phyloP scores from a whole-genome alignment of 1,140 invertebrate genomes.

The Pseudoatta argentina region DNA sequence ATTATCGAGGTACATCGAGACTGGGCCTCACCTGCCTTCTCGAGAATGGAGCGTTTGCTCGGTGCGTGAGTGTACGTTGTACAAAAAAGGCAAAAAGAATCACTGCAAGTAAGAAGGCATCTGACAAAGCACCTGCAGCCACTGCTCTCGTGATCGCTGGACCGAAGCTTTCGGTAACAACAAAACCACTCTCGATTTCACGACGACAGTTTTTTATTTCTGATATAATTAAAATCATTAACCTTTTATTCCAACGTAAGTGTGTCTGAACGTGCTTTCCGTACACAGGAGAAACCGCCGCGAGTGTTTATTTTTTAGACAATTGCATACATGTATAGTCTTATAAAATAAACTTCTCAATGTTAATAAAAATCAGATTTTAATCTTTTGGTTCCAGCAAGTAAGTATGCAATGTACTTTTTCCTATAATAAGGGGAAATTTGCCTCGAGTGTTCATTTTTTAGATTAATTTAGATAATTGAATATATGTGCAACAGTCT shows the following conservation, averaged over 20 bases:
- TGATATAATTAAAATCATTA: conserved; percentile 13
- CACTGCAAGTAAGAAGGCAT: conserved; percentile 48
- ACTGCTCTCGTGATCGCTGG: conserved; percentile 37
- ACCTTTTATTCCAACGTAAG: background rate
- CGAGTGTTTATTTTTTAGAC: too few relatives aligned
- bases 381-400: too few relatives aligned
- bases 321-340: too few relatives aligned
- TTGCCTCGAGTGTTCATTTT: too few relatives aligned
- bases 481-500: too few relatives aligned
- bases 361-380: too few relatives aligned
- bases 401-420: too few relatives aligned
- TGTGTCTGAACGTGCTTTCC: too few relatives aligned
- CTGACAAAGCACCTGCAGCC: conserved; percentile 65
- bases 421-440: too few relatives aligned
- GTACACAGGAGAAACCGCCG: too few relatives aligned
- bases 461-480: too few relatives aligned
- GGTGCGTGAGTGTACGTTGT: conserved; percentile 38
- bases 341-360: too few relatives aligned
- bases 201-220: background rate
- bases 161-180: conserved; percentile 38
- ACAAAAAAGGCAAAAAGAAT: conserved; percentile 53
- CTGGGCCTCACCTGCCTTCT: conserved; percentile 59
- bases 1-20: conserved; percentile 75
- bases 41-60: background rate
- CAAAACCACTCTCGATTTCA: background rate